Base-by-base conservation (phyloP, 2,888 invertebrate species). In the Pachymerium ferrugineum region DNA sequence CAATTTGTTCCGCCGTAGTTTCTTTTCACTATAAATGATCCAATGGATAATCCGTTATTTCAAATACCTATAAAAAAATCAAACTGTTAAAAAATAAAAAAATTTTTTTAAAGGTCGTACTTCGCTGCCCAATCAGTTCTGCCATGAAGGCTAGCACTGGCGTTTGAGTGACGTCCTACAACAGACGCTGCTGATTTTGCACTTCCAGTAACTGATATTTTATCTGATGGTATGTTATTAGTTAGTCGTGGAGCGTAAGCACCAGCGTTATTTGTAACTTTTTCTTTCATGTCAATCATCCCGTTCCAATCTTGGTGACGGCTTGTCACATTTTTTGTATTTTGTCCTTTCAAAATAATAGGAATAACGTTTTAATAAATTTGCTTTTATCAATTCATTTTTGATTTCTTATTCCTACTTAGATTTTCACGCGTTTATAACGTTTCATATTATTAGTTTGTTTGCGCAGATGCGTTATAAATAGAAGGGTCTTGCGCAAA, bases 111-210 rank as follows among this genome's bases (percentile, higher is more conserved):
- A 75, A n/a, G n/a, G n/a, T n/a, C 75, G 78, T 78, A 94, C 87
- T 92, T 92, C 76, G 92, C 89, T 74, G 91, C 90, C 92, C 92
- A 92, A 83, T 91, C 90, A 73, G 90, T 88, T 75, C 90, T 86
- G 62, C 88, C 87, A 74, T 84, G 83, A 33, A 83, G 79, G 68
- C 83, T 83, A 29, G 83, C 83, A 70, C 83, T 84, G 8, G 31
- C 16, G 16, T 33, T 70, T 4, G 33, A 5, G 4, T 25, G 14
- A 3, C 30, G n/a, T 12, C 33, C 33, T 8, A n/a, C 14, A 33
- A 30, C 31, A 30, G 70, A 70, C n/a, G 70, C 70, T 6, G 70
- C 28, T 30, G 70, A 70, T 16, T 25, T 30, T 31, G 16, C 70
- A 33, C 70, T 70, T 3, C 70, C 73, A 83, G 82, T 76, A 83